Percentiles rank a stretch among this genome's conserved stretches.
phyloP scores from a whole-genome alignment of 2,797 vertebrate species.

The Gila robusta region DNA sequence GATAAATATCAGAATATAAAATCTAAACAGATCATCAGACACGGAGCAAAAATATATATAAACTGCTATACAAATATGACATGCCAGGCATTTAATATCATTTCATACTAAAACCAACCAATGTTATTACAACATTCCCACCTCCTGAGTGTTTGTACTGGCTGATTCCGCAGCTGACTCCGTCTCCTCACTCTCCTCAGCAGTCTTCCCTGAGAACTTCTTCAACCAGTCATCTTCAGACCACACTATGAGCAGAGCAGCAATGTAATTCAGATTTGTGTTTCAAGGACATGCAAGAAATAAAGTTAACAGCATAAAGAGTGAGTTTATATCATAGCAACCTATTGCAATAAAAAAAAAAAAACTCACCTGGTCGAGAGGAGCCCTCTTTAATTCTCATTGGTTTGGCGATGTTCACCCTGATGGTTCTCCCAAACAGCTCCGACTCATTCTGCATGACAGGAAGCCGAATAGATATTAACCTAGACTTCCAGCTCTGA shows the following conservation, averaged over 20 bases:
- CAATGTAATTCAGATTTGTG: background rate
- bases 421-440: conserved; percentile 94
- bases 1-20: background rate
- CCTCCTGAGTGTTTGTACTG: conserved; percentile 84
- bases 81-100: background rate
- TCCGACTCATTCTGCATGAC: conserved; percentile 88
- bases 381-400: conserved; percentile 99
- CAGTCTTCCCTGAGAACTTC: conserved; percentile 96
- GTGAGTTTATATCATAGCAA: background rate
- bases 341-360: background rate
- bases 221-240: conserved; percentile 98
- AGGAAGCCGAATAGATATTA: background rate
- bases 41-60: background rate
- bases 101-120: background rate
- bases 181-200: conserved; percentile 87
- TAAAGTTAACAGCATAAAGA: background rate
- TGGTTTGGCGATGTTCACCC: conserved; percentile 96
- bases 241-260: conserved; percentile 84
- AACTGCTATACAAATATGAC: background rate
- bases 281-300: background rate
- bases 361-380: conserved; percentile 89
- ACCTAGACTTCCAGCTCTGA: background rate
- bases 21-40: background rate
- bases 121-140: conserved; percentile 58
- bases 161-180: conserved; percentile 75